Conservation (phyloP, 2,113 vertebrate species). For the Regulus satrapa region DNA sequence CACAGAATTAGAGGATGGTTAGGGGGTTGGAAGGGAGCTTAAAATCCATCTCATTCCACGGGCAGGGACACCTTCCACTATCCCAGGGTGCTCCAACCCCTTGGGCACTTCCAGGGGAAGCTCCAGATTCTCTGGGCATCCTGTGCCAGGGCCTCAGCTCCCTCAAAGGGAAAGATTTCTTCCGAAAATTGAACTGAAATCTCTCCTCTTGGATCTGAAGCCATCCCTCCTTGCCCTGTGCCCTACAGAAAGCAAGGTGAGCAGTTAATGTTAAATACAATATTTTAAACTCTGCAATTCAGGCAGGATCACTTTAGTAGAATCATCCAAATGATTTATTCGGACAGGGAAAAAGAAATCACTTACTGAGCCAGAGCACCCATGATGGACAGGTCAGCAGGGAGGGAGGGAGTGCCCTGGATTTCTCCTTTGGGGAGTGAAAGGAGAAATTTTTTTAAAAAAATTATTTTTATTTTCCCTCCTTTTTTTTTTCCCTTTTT, state of each 20-base stretch:
- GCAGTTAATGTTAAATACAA: rapidly evolving
- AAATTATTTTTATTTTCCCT: too few relatives aligned
- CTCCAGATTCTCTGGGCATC: not conserved
- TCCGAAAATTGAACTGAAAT: not conserved
- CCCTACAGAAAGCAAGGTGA: not conserved
- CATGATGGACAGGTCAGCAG: rapidly evolving
- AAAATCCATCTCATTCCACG: not conserved
- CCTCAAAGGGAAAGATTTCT: not conserved
- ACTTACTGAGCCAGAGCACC: not conserved
- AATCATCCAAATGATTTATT: not conserved
- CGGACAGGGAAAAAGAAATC: not conserved
- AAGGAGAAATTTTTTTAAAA: too few relatives aligned
- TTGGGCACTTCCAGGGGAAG: not conserved
- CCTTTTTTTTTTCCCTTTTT: rapidly evolving
- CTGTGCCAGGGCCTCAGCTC: not conserved
- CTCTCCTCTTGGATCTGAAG: not conserved
- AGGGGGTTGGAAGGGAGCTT: not conserved
- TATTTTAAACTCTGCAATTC: not conserved
- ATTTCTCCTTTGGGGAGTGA: not conserved
- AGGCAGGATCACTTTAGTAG: rapidly evolving
- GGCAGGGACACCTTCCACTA: not conserved
- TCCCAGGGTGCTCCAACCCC: not conserved
- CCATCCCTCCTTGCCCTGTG: not conserved
- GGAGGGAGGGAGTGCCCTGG: not conserved
- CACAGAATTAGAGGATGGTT: not conserved